phyloP scores from a whole-genome alignment of 2,113 vertebrate species.

The Aphelocoma coerulescens region DNA sequence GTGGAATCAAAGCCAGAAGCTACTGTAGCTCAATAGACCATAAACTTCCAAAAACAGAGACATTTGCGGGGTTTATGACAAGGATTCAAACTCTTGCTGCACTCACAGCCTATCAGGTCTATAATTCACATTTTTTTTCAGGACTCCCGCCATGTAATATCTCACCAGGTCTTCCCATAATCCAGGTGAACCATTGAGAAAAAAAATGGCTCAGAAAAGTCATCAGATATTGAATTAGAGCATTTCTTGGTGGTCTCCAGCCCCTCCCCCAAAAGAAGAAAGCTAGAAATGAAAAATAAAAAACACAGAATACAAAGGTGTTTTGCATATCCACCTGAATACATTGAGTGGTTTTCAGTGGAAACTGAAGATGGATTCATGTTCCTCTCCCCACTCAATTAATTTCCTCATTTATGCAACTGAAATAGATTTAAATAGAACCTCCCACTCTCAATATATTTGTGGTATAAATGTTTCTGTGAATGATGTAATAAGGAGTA shows the following conservation, averaged over 20 bases:
- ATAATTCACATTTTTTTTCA: constrained; percentile 46
- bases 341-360: neutral
- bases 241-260: neutral
- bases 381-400: neutral
- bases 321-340: neutral
- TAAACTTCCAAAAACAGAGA: constrained; percentile 10
- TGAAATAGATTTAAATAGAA: neutral
- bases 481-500: neutral
- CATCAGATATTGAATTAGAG: neutral
- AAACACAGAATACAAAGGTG: neutral
- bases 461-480: neutral
- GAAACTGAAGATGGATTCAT: neutral
- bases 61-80: constrained; percentile 35
- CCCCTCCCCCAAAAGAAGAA: neutral
- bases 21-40: constrained; percentile 4
- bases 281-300: neutral
- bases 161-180: neutral
- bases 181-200: neutral
- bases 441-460: neutral
- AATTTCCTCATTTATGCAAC: neutral
- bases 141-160: neutral
- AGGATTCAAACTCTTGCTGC: constrained; percentile 19
- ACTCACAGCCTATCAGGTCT: constrained; percentile 35
- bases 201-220: neutral
- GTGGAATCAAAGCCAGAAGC: constrained; percentile 33